Base-by-base conservation (phyloP, 2,888 invertebrate species). In the Perithous albicinctus region DNA sequence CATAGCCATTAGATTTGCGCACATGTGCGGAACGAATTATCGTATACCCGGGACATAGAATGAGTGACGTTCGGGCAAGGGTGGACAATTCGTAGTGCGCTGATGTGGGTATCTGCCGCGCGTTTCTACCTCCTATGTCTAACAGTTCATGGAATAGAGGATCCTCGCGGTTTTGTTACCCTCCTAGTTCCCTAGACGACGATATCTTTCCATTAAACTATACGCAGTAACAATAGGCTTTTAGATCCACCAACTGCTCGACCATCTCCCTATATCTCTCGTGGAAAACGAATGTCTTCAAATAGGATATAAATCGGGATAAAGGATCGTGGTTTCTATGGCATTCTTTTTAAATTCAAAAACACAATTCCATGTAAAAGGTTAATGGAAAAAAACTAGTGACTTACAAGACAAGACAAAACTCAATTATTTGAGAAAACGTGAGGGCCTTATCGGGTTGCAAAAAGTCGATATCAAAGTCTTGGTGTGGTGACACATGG, bases 11-110 rank as follows among this genome's bases (percentile, higher is more conserved):
- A 76, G 86, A 87, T 87, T 82, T 85, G 88, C 86, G 87, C 89
- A 89, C 89, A 89, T 89, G 89, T 87, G 89, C 88, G 86, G 87
- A 85, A 87, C 89, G 88, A 88, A 89, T 88, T 87, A 84, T 75
- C 82, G 86, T 84, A 83, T 87, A 87, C 85, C 85, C 82, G 86
- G 74, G 85, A 85, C 80, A 82, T 67, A 63, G 85, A 85, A 32
- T 86, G 87, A 84, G 81, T 86, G 87, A 87, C 85, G 83, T 80
- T 80, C 51, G 64, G 72, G 56, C 64, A 80, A 75, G 80, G 78
- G 75, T 75, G 73, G 74, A 69, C 23, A 15, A 54, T 77, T 48
- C 80, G 74, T 77, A 51, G 66, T 46, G 77, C 70, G 7, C 15
- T 0, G 35, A 32, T 32, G 41, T 69, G 74, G 41, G 74, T 78